Conservation (phyloP, 2,797 vertebrate species). For the Lophius americanus region DNA sequence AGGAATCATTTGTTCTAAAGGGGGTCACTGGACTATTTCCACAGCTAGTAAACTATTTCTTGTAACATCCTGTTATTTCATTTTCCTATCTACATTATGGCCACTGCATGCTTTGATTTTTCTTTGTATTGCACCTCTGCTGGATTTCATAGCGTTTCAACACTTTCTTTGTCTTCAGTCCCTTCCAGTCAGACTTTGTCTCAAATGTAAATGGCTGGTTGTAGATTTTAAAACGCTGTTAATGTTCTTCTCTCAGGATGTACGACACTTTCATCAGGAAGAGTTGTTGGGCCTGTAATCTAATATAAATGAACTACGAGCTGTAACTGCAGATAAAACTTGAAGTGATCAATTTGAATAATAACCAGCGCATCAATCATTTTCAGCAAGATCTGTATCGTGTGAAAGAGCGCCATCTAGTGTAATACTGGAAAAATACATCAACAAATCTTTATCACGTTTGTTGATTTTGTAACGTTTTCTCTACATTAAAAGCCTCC, state of each 20-base stretch:
- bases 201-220: not conserved
- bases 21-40: too few species aligned
- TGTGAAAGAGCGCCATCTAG: slow-evolving; percentile 61
- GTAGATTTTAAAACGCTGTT: not conserved
- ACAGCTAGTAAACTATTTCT: too few species aligned
- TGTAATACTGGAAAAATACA: slow-evolving; percentile 25
- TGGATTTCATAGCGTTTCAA: too few species aligned
- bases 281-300: not conserved
- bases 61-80: too few species aligned
- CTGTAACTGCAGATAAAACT: not conserved
- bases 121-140: too few species aligned
- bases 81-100: too few species aligned
- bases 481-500: not conserved
- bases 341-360: not conserved
- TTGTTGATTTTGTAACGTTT: not conserved
- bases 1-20: too few species aligned
- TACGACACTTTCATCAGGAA: too few species aligned
- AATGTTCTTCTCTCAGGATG: too few species aligned
- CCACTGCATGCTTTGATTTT: too few species aligned
- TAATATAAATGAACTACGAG: not conserved
- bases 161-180: not conserved
- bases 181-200: not conserved
- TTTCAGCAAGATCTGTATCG: not conserved
- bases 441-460: not conserved
- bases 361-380: not conserved